Evolutionary conservation across 2,888 invertebrate genomes (phyloP), one percentile per base, ranked within the genome.

Genomic region (Hetaerina titia): DNA sequence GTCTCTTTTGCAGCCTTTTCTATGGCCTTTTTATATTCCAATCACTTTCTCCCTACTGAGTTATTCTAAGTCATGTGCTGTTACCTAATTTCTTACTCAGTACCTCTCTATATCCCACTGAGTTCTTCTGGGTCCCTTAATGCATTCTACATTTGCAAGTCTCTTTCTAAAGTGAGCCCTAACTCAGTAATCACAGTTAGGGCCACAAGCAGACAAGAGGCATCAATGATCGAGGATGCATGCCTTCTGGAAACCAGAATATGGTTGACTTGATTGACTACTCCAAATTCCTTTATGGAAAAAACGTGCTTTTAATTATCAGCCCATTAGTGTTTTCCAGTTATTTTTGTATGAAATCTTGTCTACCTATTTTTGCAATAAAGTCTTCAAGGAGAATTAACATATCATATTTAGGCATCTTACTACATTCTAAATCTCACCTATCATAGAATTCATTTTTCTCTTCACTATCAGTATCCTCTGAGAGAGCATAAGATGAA

Each of bases 341-440:
- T 0, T 63, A 19, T 19, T 63, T 13, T 17, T 63, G 63, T 17
- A 63, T 17, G 63, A 63, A 63, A 17, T 63, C 13, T 13, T 87
- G 17, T 45, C 17, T 87, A n/a, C 87, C 25, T 87, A 87, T 87
- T 87, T 87, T 87, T 87, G 87, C 25, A 87, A 8, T 87, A 31
- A 87, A 87, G 25, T 31, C 87, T 25, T 31, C 87, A 25, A 87
- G 87, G 25, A 87, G 25, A 87, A 87, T 87, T 31, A 25, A 87
- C 87, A 87, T 31, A 87, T 87, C 87, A 87, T 87, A 87, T 87
- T 17, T 87, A 45, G 87, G 45, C 25, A 87, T 87, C 87, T 87
- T 87, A 31, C 87, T 25, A 31, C 25, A 87, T 87, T 87, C 87
- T n/a, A 6, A 25, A 88, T 31, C 45, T 45, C 45, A 45, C 45